Evolutionary conservation across 2,797 vertebrate species (phyloP), one percentile per base, ranked within the genome.

Genomic region (Scolopax rusticola): DNA sequence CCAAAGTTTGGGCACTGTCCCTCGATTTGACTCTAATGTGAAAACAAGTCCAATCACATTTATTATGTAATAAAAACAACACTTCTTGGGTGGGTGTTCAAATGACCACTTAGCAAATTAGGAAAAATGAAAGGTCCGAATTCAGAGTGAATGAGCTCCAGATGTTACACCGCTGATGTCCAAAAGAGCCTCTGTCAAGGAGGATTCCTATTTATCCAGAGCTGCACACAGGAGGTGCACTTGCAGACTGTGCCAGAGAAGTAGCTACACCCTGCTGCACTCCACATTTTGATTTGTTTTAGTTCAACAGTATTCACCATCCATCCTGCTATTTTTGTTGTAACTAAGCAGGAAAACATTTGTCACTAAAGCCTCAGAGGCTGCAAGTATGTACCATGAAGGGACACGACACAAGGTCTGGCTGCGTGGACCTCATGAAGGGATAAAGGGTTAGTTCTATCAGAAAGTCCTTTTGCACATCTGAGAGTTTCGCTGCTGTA

Each of bases 91-190:
- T 9, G n/a, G 36, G 7, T 36, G 4, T n/a, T 88, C n/a, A 17
- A 48, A 65, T 21, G 50, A 50, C 1, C 28, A 12, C 19, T 27
- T 6, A 84, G 15, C 6, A 38, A 63, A n/a, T 24, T 15, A 56
- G 27, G 27, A 40, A 50, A 73, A 71, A 14, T 0, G 0, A 48
- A 32, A 77, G 13, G 45, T 41, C 30, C 20, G 18, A 33, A 8
- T 36, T 74, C 57, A 48, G 28, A 63, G 56, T 7, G 45, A 70
- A 53, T 0, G 9, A 75, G 8, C 10, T 64, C 13, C 74, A 79
- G 74, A 8, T 25, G 9, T 8, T 21, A 63, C 8, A 5, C 15
- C 1, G 3, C 38, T 16, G 4, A 11, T 0, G 8, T 16, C 38
- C 54, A 60, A 12, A 15, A 11, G 17, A 87, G 59, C 51, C 21